Percentiles rank a stretch among this genome's conserved stretches.
phyloP scores from a whole-genome alignment of 1,140 invertebrate species.

The Drosophila subpulchrella region DNA sequence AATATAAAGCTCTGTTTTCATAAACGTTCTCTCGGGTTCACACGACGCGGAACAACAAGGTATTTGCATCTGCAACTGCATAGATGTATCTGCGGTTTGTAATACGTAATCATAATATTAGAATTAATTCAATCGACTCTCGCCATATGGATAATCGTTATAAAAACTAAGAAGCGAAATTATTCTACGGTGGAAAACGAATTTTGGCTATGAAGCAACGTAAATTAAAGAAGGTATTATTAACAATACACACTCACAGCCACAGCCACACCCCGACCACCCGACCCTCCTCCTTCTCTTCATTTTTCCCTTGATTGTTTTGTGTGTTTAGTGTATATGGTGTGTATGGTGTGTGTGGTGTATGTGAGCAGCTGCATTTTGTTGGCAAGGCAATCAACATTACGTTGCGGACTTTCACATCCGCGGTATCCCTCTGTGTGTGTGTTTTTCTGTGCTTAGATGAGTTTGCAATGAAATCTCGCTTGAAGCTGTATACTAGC shows the following conservation, averaged over 20 bases:
- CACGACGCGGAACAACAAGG: conserved; percentile 26
- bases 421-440: conserved; percentile 26
- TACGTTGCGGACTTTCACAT: conserved; percentile 51
- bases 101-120: conserved; percentile 24
- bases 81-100: conserved; percentile 16
- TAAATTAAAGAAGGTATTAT: conserved; percentile 58
- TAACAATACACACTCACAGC: conserved; percentile 58
- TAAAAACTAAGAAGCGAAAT: conserved; percentile 75
- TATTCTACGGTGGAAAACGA: conserved; percentile 77
- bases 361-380: conserved; percentile 62
- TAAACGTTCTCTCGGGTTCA: conserved; percentile 43
- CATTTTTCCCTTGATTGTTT: not conserved
- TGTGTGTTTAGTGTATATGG: conserved; percentile 24
- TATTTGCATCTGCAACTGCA: conserved; percentile 15
- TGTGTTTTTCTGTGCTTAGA: conserved; percentile 25
- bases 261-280: conserved; percentile 56
- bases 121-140: conserved; percentile 44
- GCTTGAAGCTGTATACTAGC: conserved; percentile 45
- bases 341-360: conserved; percentile 16
- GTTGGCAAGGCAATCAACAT: conserved; percentile 79
- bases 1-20: conserved; percentile 79
- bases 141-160: conserved; percentile 33
- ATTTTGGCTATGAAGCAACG: conserved; percentile 79
- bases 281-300: not conserved
- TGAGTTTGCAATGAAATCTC: conserved; percentile 58